Percentiles rank a stretch among this genome's conserved stretches.
phyloP scores from a whole-genome alignment of 2,888 invertebrate genomes.

The Philereme transversata region DNA sequence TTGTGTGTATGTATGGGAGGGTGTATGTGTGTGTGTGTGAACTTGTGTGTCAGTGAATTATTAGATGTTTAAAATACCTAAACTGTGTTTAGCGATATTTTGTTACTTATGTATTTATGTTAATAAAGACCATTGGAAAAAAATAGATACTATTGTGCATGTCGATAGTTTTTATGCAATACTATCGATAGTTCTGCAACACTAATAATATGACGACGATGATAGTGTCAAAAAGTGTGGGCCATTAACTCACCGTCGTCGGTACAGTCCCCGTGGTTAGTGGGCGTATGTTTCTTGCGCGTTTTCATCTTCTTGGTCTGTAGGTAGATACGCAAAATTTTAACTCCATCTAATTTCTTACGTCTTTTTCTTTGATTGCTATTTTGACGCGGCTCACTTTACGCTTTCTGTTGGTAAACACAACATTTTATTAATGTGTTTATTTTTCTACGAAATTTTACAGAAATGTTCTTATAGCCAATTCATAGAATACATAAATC shows the following conservation, averaged over 20 bases:
- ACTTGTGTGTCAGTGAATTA: too few species aligned
- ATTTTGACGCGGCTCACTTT: constrained; percentile 51
- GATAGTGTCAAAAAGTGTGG: too few species aligned
- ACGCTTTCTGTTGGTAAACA: constrained; percentile 75
- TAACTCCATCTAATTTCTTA: constrained; percentile 62
- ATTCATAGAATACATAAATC: constrained; percentile 46
- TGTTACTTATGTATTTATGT: too few species aligned
- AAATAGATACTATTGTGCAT: too few species aligned
- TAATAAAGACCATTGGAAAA: too few species aligned
- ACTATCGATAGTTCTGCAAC: too few species aligned
- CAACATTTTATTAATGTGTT: constrained; percentile 46
- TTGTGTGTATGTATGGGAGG: too few species aligned
- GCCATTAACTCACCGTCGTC: constrained; percentile 49
- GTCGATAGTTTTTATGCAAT: too few species aligned
- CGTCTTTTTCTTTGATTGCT: constrained; percentile 53
- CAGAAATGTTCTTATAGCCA: constrained; percentile 59
- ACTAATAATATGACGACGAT: too few species aligned
- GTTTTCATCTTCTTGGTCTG: constrained; percentile 55
- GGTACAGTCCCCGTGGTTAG: constrained; percentile 47
- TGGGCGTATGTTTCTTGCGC: constrained; percentile 47
- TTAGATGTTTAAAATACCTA: too few species aligned
- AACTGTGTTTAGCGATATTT: too few species aligned
- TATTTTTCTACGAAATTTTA: constrained; percentile 12
- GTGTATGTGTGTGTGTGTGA: too few species aligned
- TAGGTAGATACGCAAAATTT: constrained; percentile 77